Percentiles rank a stretch among this genome's conserved stretches.
phyloP scores from a whole-genome alignment of 2,113 vertebrate species.

The Strix aluco region DNA sequence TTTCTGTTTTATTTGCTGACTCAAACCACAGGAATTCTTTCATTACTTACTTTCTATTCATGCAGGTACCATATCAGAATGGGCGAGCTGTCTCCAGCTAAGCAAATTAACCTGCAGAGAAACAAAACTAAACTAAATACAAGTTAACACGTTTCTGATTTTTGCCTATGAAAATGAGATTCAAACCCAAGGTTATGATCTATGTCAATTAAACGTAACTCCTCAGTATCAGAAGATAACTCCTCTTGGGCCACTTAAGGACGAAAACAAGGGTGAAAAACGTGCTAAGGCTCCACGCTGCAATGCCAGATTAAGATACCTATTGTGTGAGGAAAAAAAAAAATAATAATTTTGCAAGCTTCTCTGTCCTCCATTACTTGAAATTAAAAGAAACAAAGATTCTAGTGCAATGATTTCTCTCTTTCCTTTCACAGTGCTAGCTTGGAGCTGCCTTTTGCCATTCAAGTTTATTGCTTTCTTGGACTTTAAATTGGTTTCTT shows the following conservation, averaged over 20 bases:
- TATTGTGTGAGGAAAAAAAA: slow-evolving; percentile 43
- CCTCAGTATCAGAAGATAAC: not conserved
- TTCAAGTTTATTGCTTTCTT: slow-evolving; percentile 30
- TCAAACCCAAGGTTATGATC: not conserved
- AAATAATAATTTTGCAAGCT: slow-evolving; percentile 8
- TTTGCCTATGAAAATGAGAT: not conserved
- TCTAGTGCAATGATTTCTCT: slow-evolving; percentile 14
- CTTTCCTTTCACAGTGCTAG: not conserved
- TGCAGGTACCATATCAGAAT: not conserved
- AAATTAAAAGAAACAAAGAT: slow-evolving; percentile 49
- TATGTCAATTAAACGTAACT: not conserved
- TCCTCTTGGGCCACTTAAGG: not conserved
- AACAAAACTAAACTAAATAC: not conserved
- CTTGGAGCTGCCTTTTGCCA: slow-evolving; percentile 15
- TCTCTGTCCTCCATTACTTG: not conserved
- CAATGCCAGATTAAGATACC: not conserved
- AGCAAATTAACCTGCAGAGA: not conserved
- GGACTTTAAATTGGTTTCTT: slow-evolving; percentile 10
- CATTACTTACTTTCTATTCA: not conserved
- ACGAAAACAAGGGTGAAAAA: not conserved
- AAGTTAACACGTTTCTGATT: not conserved
- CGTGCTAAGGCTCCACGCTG: not conserved
- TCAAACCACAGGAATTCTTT: slow-evolving; percentile 23
- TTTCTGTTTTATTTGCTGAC: not conserved
- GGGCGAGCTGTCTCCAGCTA: not conserved